Evolutionary conservation across 2,888 invertebrate genomes (phyloP).

Genomic region (Anoplius nigerrimus): DNA sequence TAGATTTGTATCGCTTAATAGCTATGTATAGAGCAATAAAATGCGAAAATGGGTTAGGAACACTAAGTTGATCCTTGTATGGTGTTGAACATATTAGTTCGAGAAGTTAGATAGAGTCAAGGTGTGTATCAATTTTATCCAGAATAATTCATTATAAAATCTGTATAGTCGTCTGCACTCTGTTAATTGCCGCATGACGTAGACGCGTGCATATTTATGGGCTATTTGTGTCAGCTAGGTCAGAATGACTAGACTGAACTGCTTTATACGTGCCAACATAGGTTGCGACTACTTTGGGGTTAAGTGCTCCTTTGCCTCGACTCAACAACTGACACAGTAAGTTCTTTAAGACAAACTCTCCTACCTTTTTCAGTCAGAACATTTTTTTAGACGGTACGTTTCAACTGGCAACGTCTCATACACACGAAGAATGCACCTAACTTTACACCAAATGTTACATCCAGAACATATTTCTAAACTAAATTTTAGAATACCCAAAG

Average conservation of each 20-base stretch:
- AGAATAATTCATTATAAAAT: no score
- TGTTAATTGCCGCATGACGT: constrained; percentile 43
- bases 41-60: no score
- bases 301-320: constrained; percentile 38
- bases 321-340: constrained; percentile 54
- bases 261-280: constrained; percentile 38
- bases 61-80: no score
- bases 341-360: constrained; percentile 36
- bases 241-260: constrained; percentile 48
- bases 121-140: background rate
- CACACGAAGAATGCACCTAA: no score
- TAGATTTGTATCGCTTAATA: no score
- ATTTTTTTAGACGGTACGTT: no score
- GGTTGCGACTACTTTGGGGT: constrained; percentile 47
- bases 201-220: constrained; percentile 23
- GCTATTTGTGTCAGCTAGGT: constrained; percentile 49
- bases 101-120: background rate
- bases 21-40: no score
- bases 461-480: no score
- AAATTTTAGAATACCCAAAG: no score
- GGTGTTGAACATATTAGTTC: no score
- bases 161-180: background rate
- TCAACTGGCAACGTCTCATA: no score
- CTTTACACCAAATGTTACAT: no score
- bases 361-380: constrained; percentile 29